Evolutionary conservation across 2,888 invertebrate species (phyloP).

Genomic region (Euproctis similis): DNA sequence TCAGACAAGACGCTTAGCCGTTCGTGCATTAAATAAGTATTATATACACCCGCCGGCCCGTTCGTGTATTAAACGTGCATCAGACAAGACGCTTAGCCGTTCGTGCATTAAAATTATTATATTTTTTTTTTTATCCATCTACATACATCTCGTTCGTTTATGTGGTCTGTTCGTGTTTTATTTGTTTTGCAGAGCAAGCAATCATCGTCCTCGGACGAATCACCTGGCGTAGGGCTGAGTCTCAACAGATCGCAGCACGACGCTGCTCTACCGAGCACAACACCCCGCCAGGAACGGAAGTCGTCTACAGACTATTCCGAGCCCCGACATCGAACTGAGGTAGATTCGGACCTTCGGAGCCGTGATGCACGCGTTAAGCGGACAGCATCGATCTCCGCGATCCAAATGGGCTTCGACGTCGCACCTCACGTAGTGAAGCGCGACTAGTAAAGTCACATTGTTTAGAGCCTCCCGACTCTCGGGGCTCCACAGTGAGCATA

Average conservation of each 20-base stretch:
- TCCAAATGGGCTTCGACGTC: constrained; percentile 51
- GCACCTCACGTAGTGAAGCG: constrained; percentile 37
- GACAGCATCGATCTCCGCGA: constrained; percentile 39
- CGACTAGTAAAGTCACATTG: constrained; percentile 52
- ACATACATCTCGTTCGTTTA: no score
- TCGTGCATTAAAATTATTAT: no score
- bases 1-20: no score
- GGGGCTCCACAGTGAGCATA: no score
- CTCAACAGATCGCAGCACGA: constrained; percentile 76
- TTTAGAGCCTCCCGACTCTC: constrained; percentile 47
- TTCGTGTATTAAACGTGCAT: no score
- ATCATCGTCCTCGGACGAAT: no score
- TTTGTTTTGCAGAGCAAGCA: no score
- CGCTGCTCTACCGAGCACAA: constrained; percentile 30
- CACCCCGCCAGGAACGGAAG: constrained; percentile 75
- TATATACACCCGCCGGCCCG: no score
- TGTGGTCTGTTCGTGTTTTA: no score
- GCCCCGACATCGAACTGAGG: constrained; percentile 22
- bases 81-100: no score
- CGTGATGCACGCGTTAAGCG: constrained; percentile 33
- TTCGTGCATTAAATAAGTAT: no score
- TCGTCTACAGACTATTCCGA: constrained; percentile 79
- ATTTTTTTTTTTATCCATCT: no score
- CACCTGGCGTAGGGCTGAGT: constrained; percentile 63
- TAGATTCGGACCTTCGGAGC: constrained; percentile 21